A percentile compares a stretch with the other conserved stretches of the same genome.
These are phyloP conservation scores for Erythrocercus mccallii DNA, from an alignment of 2,113 vertebrate genomes.

Conservation along the genomic window DNA sequence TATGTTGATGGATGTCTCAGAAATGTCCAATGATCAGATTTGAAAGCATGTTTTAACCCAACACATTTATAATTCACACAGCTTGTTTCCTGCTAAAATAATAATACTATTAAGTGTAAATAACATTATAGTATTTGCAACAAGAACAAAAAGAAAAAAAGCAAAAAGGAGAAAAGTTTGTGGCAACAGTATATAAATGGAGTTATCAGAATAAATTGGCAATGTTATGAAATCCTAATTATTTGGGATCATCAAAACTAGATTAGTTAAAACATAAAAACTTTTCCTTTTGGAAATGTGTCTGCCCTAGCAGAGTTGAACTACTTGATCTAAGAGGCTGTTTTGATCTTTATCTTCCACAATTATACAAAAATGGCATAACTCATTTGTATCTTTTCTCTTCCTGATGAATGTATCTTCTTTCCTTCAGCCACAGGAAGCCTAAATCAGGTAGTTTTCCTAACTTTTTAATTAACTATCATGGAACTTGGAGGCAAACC, in stretches of 20 bases:
- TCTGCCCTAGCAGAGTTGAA: background rate
- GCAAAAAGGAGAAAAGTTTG: background rate
- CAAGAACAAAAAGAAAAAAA: background rate
- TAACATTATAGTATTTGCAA: background rate
- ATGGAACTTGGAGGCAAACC: background rate
- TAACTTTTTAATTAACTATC: background rate
- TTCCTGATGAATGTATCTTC: background rate
- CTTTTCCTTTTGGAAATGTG: background rate
- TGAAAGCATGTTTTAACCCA: background rate
- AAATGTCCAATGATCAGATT: background rate
- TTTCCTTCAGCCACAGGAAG: slow-evolving; percentile 21
- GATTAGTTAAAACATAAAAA: background rate
- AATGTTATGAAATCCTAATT: background rate
- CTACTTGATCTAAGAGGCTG: background rate
- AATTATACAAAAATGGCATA: background rate
- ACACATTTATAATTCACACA: background rate
- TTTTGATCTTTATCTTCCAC: background rate
- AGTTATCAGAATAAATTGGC: background rate
- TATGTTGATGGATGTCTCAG: background rate
- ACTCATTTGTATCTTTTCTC: background rate
- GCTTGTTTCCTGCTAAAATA: background rate
- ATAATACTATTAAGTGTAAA: background rate
- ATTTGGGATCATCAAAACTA: background rate
- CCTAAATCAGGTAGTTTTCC: background rate
- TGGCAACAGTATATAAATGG: background rate